Percentiles rank a stretch among this genome's conserved stretches.
Conservation (phyloP, 2,113 vertebrate species). For the Cebidichthys violaceus region DNA sequence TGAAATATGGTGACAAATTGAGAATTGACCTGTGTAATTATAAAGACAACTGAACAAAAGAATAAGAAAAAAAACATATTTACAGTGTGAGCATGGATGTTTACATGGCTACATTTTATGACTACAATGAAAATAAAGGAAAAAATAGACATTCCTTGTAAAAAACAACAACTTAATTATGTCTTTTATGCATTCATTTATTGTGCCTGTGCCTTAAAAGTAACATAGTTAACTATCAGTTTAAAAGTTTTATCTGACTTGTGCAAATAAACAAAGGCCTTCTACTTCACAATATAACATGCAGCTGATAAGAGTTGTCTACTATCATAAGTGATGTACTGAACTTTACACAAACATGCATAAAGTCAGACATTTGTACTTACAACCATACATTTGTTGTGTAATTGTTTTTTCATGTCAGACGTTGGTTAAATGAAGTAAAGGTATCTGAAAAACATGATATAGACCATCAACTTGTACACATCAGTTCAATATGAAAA, state of each 20-base stretch:
- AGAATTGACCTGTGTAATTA: neutral
- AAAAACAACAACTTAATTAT: too few species aligned
- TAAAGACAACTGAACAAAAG: neutral
- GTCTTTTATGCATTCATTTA: too few species aligned
- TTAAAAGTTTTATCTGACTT: neutral
- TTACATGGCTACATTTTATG: neutral
- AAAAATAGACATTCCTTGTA: neutral
- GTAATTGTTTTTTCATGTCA: neutral
- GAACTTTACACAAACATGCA: neutral
- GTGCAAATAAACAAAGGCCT: neutral
- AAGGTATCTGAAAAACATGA: neutral
- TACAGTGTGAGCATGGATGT: neutral
- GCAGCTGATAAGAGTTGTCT: neutral
- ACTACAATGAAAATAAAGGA: neutral
- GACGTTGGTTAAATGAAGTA: neutral
- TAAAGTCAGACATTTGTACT: neutral
- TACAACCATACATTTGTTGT: neutral
- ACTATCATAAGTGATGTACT: too few species aligned
- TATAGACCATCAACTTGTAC: neutral
- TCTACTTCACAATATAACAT: neutral
- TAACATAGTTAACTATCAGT: too few species aligned
- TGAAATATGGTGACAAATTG: neutral
- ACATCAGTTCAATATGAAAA: neutral
- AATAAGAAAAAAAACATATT: neutral
- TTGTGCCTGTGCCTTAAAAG: too few species aligned